Conservation (phyloP, 2,888 invertebrate species). For the Machimus rusticus region DNA sequence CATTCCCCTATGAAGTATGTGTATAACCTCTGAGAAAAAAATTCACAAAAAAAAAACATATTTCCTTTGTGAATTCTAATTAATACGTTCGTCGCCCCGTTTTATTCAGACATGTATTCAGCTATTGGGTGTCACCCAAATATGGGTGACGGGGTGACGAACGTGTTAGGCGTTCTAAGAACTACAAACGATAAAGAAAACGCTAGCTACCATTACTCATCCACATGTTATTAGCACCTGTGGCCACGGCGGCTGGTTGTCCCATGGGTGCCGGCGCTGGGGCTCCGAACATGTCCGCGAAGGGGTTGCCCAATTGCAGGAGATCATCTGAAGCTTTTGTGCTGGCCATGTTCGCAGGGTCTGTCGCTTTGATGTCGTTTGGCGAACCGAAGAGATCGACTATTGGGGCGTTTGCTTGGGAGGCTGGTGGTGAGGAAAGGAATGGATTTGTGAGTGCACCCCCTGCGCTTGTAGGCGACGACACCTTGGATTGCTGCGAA, state of each 20-base stretch:
- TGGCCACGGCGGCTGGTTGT: constrained; percentile 55
- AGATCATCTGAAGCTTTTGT: constrained; percentile 87
- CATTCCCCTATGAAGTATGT: not conserved
- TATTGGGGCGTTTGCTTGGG: constrained; percentile 68
- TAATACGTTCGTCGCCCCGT: too few species aligned
- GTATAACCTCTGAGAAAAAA: not conserved
- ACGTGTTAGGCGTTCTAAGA: too few species aligned
- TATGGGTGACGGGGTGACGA: too few species aligned
- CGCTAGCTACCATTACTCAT: constrained; percentile 62
- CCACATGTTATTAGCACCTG: constrained; percentile 64
- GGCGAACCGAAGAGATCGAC: constrained; percentile 81
- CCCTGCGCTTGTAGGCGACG: constrained; percentile 73
- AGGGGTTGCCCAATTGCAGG: constrained; percentile 89
- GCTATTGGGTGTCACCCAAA: too few species aligned
- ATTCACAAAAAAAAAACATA: not conserved
- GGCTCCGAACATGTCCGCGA: constrained; percentile 82
- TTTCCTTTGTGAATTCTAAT: not conserved
- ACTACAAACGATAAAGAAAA: constrained; percentile 16
- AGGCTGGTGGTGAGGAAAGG: constrained; percentile 74
- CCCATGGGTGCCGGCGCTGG: constrained; percentile 58
- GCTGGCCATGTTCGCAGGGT: constrained; percentile 60
- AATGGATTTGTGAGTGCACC: constrained; percentile 83
- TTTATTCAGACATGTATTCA: too few species aligned
- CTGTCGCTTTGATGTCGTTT: constrained; percentile 57
- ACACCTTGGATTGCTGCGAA: constrained; percentile 72